These are phyloP conservation scores for Pelusios castaneus DNA, from an alignment of 2,113 vertebrate species.

Conservation along the genomic window DNA sequence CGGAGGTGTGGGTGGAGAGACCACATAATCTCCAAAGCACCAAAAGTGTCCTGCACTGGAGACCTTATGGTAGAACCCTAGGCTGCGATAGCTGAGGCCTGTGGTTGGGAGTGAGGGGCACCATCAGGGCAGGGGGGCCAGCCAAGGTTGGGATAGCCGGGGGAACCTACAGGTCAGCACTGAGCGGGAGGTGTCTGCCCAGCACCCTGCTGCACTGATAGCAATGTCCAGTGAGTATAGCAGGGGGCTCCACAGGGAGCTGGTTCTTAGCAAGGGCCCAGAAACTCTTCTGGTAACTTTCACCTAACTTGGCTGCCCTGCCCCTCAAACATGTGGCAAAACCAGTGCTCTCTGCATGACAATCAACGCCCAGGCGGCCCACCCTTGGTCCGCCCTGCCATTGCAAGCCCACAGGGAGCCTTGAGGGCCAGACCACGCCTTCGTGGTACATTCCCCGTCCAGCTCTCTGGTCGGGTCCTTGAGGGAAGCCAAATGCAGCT, in stretches of 20 bases:
- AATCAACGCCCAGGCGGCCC: too few relatives aligned
- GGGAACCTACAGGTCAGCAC: not conserved
- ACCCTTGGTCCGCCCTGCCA: too few relatives aligned
- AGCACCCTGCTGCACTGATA: not conserved
- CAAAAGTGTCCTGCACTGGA: not conserved
- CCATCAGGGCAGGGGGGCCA: not conserved
- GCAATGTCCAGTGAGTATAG: not conserved
- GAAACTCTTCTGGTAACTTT: not conserved
- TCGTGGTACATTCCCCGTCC: not conserved
- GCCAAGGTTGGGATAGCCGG: not conserved
- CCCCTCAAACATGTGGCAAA: not conserved
- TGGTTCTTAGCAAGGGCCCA: not conserved
- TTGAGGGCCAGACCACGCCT: not conserved
- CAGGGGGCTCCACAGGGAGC: not conserved
- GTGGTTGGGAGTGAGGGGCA: not conserved
- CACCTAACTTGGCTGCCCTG: not conserved
- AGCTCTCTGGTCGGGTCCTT: not conserved
- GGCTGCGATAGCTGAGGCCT: not conserved
- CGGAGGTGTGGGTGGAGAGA: not conserved
- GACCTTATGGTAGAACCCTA: not conserved
- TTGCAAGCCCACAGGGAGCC: too few relatives aligned
- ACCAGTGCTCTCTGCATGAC: not conserved
- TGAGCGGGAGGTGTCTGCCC: too few relatives aligned
- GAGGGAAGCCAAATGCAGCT: too few relatives aligned
- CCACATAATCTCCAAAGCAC: not conserved